These are phyloP conservation scores for Plestiodon gilberti DNA, from an alignment of 2,113 vertebrate species.

Conservation along the genomic window DNA sequence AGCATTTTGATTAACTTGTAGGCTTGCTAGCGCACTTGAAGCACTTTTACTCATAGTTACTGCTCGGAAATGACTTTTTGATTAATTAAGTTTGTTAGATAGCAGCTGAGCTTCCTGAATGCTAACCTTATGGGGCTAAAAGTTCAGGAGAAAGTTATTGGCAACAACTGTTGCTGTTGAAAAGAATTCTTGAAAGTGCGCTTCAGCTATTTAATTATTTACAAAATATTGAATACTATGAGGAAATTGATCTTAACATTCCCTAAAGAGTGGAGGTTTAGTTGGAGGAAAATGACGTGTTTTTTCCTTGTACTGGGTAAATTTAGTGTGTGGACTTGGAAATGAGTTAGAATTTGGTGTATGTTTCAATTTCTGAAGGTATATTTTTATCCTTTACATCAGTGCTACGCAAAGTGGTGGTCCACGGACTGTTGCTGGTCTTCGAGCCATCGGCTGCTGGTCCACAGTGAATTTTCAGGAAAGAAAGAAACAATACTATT, in stretches of 20 bases:
- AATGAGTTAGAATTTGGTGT: conserved; percentile 2
- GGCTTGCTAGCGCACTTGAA: conserved; percentile 92
- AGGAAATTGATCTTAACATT: conserved; percentile 57
- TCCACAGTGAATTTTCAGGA: too few relatives aligned
- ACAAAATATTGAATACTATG: conserved; percentile 69
- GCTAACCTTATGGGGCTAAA: conserved; percentile 88
- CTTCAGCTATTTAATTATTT: conserved; percentile 69
- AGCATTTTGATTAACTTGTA: conserved; percentile 99
- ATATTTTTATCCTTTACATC: not conserved
- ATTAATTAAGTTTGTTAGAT: conserved; percentile 96
- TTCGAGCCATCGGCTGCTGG: too few relatives aligned
- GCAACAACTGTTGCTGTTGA: conserved; percentile 82
- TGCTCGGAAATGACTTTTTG: conserved; percentile 94
- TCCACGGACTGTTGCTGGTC: too few relatives aligned
- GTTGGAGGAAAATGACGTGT: conserved; percentile 35
- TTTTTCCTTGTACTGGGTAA: conserved; percentile 47
- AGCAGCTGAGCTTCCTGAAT: conserved; percentile 95
- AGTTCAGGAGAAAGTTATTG: conserved; percentile 82
- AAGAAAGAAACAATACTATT: too few relatives aligned
- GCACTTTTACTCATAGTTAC: conserved; percentile 90
- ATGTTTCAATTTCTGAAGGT: conserved; percentile 1
- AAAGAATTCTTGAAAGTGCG: conserved; percentile 70
- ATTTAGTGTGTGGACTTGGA: conserved; percentile 36
- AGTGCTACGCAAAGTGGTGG: too few relatives aligned
- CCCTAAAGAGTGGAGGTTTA: conserved; percentile 53